A percentile compares a stretch with the other conserved stretches of the same genome.
Evolutionary conservation across 92 coral and sea anemone genomes (phyloP).

Genomic region (Chrysogorgia sp.): DNA sequence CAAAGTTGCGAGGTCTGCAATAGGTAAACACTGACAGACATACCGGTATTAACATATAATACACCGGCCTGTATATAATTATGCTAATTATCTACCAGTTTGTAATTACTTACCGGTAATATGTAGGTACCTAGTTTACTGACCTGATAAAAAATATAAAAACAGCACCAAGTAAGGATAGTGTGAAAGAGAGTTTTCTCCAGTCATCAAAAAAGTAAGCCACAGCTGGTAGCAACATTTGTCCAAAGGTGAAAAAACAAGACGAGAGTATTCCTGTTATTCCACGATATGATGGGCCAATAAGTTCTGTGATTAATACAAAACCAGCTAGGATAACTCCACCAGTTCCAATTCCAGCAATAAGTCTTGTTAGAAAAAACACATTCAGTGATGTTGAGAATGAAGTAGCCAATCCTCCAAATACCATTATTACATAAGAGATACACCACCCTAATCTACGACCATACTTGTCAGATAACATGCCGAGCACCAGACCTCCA

Average conservation of each 20-base stretch:
- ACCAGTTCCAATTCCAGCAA: constrained; percentile 90
- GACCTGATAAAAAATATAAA: constrained; percentile 92
- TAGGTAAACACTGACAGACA: too few relatives aligned
- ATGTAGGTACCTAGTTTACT: constrained; percentile 48
- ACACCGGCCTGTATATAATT: too few relatives aligned
- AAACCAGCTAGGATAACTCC: constrained; percentile 90
- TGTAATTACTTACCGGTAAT: too few relatives aligned
- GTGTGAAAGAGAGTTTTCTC: constrained; percentile 86
- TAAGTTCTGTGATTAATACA: constrained; percentile 91
- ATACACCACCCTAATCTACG: constrained; percentile 89
- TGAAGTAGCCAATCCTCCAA: constrained; percentile 88
- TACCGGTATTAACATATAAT: too few relatives aligned
- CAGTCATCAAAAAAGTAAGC: constrained; percentile 87
- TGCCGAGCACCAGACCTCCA: constrained; percentile 88
- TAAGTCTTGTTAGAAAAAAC: constrained; percentile 68
- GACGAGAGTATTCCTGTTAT: constrained; percentile 89
- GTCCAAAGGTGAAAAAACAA: constrained; percentile 92
- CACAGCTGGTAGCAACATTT: constrained; percentile 76
- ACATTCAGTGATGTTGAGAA: constrained; percentile 81
- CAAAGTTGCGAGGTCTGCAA: too few relatives aligned
- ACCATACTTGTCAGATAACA: constrained; percentile 85
- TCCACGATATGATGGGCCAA: constrained; percentile 95
- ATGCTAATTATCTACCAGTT: too few relatives aligned
- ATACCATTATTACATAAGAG: constrained; percentile 75
- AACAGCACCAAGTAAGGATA: constrained; percentile 86